phyloP scores from a whole-genome alignment of 2,113 vertebrate species.

The Apteryx mantelli region DNA sequence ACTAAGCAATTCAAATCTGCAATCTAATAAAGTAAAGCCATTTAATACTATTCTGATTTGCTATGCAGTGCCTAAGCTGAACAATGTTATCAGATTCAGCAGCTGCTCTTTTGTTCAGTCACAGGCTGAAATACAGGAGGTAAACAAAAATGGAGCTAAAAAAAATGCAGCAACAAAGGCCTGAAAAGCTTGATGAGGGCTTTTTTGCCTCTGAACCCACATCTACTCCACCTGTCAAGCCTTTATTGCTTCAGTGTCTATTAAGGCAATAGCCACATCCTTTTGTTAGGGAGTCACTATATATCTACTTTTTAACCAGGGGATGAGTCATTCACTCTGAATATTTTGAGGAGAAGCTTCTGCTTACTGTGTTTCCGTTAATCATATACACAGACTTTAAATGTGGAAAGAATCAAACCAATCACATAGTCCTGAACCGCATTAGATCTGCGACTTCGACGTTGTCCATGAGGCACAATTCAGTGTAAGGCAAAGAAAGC shows the following conservation, averaged over 20 bases:
- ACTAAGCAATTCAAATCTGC: neutral
- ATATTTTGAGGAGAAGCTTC: neutral
- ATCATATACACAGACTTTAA: neutral
- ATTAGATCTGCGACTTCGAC: neutral
- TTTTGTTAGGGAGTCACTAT: neutral
- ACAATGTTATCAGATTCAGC: neutral
- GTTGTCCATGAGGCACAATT: neutral
- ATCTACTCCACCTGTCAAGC: neutral
- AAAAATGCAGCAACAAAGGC: neutral
- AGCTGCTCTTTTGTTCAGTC: slow-evolving; percentile 44
- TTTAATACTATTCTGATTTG: neutral
- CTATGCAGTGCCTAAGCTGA: neutral
- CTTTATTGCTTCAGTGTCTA: neutral
- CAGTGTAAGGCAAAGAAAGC: neutral
- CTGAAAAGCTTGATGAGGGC: neutral
- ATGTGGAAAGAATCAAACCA: neutral
- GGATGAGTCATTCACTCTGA: neutral
- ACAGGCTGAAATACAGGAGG: neutral
- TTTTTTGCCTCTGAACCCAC: neutral
- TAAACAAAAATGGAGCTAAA: neutral
- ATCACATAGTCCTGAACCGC: accelerated
- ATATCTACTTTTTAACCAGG: neutral
- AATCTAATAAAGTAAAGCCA: neutral
- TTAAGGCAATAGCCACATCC: neutral
- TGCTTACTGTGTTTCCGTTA: neutral